phyloP scores from a whole-genome alignment of 2,113 vertebrate species.

The Oreamnos americanus region DNA sequence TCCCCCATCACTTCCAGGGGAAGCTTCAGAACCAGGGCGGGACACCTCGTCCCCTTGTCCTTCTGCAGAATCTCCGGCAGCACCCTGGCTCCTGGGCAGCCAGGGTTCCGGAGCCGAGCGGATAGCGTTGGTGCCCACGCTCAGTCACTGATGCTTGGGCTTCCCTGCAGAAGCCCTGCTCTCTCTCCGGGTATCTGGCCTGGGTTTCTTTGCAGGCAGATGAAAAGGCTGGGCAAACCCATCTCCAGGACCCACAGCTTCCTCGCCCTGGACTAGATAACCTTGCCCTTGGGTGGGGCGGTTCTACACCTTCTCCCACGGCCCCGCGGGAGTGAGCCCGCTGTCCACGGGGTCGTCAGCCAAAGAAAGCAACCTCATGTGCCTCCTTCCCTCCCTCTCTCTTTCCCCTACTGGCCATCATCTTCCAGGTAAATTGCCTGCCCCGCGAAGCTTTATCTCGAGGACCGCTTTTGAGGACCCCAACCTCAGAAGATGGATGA shows the following conservation, averaged over 20 bases:
- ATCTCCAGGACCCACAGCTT: neutral
- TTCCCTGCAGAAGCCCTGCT: neutral
- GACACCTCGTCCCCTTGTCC: neutral
- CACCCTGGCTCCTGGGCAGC: neutral
- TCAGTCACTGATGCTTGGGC: neutral
- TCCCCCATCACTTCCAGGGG: fast-evolving
- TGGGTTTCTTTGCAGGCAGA: neutral
- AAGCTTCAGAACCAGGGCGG: neutral
- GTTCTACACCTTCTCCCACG: neutral
- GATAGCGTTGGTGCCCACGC: fast-evolving
- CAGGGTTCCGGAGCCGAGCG: fast-evolving
- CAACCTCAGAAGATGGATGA: neutral
- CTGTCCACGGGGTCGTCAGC: neutral
- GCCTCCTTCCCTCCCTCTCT: too few species aligned
- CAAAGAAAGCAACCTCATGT: fast-evolving
- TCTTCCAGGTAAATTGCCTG: neutral
- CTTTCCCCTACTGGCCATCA: too few species aligned
- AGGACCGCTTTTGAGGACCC: neutral
- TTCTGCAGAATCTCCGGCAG: neutral
- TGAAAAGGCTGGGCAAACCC: too few species aligned
- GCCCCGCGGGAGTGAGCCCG: neutral
- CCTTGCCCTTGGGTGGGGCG: neutral
- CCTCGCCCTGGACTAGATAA: neutral
- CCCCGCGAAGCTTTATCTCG: neutral
- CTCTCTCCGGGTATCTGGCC: neutral